Conservation (phyloP, 2,113 vertebrate species). For the Lophochroa leadbeateri region DNA sequence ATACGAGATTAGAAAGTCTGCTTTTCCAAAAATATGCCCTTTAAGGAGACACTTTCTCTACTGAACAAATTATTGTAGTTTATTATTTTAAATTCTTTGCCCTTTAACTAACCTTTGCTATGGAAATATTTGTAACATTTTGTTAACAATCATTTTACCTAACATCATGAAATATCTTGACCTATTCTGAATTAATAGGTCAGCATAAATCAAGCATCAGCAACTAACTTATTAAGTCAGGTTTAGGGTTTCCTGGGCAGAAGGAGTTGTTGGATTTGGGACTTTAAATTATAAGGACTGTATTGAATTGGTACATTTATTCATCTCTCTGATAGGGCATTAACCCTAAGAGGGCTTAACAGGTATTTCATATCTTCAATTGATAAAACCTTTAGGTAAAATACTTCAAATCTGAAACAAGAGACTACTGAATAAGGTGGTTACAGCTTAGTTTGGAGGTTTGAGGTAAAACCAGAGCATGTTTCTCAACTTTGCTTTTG, state of each 20-base stretch:
- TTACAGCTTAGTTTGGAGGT: neutral
- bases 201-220: neutral
- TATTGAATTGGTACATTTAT: neutral
- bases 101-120: neutral
- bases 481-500: neutral
- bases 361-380: neutral
- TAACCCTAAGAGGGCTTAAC: neutral
- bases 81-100: neutral
- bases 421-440: neutral
- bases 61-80: neutral
- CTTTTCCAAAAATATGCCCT: neutral
- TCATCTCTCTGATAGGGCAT: neutral
- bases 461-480: neutral
- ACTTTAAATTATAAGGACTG: neutral
- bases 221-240: neutral
- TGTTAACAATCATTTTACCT: neutral
- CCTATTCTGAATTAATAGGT: neutral
- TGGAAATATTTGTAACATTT: neutral
- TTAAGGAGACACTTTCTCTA: neutral
- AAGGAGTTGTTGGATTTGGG: neutral
- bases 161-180: neutral
- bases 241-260: neutral
- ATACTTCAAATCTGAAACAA: neutral
- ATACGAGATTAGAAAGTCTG: neutral
- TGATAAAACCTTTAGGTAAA: neutral